phyloP scores from a whole-genome alignment of 2,113 vertebrate genomes.

The Tragelaphus scriptus region DNA sequence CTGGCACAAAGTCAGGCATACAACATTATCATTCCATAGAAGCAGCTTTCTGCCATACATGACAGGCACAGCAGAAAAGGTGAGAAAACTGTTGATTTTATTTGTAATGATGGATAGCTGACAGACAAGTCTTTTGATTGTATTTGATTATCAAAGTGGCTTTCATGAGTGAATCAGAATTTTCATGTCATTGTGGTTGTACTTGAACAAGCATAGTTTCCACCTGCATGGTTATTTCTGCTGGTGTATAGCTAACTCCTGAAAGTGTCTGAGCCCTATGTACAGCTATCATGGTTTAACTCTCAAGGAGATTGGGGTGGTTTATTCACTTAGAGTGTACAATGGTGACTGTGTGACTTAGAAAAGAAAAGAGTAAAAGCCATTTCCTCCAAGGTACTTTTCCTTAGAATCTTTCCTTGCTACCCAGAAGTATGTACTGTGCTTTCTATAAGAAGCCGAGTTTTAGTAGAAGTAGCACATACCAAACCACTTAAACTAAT shows the following conservation, averaged over 20 bases:
- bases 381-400: constrained; percentile 33
- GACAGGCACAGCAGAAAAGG: background rate
- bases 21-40: background rate
- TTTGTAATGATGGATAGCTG: background rate
- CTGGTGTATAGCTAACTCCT: background rate
- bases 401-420: constrained; percentile 9
- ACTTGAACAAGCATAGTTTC: background rate
- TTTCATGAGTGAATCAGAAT: background rate
- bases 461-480: constrained; percentile 29
- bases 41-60: background rate
- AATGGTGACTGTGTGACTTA: background rate
- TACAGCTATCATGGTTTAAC: background rate
- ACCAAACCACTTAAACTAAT: background rate
- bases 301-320: background rate
- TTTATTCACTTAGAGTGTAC: background rate
- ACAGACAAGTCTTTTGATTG: background rate
- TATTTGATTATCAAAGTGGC: background rate
- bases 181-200: background rate
- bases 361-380: constrained; percentile 23
- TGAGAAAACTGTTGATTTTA: background rate
- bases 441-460: background rate
- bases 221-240: background rate
- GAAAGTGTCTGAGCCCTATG: background rate
- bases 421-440: background rate
- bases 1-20: background rate